phyloP scores from a whole-genome alignment of 2,888 invertebrate species.

The Thumatha senex region DNA sequence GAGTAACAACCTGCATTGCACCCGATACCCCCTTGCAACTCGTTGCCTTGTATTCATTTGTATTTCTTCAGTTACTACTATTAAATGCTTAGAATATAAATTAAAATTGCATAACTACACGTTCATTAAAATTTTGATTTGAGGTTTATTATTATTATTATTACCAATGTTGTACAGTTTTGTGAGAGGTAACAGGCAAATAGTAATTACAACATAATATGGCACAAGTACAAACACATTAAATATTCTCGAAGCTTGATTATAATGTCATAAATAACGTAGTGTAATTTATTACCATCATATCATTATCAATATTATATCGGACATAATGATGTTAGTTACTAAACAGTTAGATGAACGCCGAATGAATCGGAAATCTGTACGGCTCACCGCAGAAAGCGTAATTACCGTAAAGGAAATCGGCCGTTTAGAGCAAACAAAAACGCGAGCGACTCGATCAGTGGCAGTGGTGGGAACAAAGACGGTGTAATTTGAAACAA shows the following conservation, averaged over 20 bases:
- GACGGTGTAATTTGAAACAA: slow-evolving; percentile 82
- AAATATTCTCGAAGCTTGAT: background rate
- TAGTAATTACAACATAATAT: background rate
- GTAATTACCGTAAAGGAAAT: slow-evolving; percentile 81
- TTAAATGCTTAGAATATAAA: background rate
- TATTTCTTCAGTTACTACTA: slow-evolving; percentile 28
- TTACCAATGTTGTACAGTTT: too few species aligned
- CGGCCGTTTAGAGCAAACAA: slow-evolving; percentile 77
- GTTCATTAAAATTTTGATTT: too few species aligned
- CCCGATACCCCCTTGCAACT: slow-evolving; percentile 50
- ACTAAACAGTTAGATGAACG: slow-evolving; percentile 55
- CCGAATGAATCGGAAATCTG: slow-evolving; percentile 58
- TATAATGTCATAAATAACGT: background rate
- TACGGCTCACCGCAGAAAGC: slow-evolving; percentile 69
- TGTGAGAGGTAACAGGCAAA: too few species aligned
- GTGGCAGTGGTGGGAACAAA: slow-evolving; percentile 80
- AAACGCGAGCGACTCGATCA: slow-evolving; percentile 78
- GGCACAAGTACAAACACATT: background rate
- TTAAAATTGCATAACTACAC: too few species aligned
- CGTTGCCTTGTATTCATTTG: slow-evolving; percentile 50
- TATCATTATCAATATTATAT: background rate
- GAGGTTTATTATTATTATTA: too few species aligned
- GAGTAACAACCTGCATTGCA: slow-evolving; percentile 73
- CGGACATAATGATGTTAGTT: slow-evolving; percentile 20
- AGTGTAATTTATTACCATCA: background rate